Evolutionary conservation across 2,797 vertebrate genomes (phyloP).

Genomic region (Leptoclinus maculatus): DNA sequence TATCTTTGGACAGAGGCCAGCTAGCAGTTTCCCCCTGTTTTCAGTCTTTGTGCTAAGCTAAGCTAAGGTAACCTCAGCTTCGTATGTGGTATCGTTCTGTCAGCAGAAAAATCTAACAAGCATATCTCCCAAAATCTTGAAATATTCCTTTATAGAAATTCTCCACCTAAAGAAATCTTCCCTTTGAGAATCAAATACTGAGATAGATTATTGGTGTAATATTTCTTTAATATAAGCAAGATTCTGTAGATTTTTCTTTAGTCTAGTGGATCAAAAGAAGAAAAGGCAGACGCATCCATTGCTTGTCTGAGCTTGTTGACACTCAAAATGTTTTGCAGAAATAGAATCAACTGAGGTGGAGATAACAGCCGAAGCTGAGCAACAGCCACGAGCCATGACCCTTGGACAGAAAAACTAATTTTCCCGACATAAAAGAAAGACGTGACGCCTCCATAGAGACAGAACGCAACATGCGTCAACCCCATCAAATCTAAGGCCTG

Average conservation of each 20-base stretch:
- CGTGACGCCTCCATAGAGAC: constrained; percentile 44
- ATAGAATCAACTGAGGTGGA: constrained; percentile 23
- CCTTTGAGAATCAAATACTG: not conserved
- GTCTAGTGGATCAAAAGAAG: not conserved
- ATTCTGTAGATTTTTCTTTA: not conserved
- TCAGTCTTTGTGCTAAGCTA: not conserved
- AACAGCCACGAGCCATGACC: not conserved
- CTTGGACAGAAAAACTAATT: constrained; percentile 32
- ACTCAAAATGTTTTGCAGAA: not conserved
- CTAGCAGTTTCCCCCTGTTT: not conserved
- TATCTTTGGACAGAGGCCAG: too few species aligned
- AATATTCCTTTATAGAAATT: not conserved
- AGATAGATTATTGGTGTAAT: not conserved
- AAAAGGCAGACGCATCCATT: not conserved
- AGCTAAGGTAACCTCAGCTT: not conserved
- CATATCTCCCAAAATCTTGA: not conserved
- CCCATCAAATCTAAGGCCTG: constrained; percentile 46
- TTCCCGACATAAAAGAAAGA: constrained; percentile 32
- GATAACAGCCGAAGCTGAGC: constrained; percentile 11
- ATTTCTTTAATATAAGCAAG: not conserved
- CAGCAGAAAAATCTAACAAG: not conserved
- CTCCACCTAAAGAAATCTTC: not conserved
- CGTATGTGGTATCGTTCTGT: too few species aligned
- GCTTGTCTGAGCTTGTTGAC: not conserved
- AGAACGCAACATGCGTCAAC: constrained; percentile 23